Conservation (phyloP, 1,140 invertebrate species). For the Zaprionus davidi region DNA sequence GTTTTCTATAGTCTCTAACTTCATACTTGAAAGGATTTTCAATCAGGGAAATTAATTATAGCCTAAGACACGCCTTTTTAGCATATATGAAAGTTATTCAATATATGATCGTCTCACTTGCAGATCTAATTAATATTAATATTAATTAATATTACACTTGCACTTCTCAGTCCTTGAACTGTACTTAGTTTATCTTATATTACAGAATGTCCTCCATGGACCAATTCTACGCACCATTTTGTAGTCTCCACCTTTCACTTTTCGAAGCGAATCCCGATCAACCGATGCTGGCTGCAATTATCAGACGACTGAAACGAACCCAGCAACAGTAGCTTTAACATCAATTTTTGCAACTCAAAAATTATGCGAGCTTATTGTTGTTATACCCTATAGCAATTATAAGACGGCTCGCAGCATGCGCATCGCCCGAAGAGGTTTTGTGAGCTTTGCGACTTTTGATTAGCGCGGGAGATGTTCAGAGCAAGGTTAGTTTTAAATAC, state of each 20-base stretch:
- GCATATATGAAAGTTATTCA: no score
- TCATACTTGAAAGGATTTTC: background rate
- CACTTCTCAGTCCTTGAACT: background rate
- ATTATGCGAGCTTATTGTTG: conserved; percentile 6
- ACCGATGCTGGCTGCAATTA: conserved; percentile 2
- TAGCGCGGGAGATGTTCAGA: background rate
- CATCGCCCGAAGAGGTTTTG: background rate
- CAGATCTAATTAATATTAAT: no score
- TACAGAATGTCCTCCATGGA: background rate
- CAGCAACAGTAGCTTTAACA: conserved; percentile 11
- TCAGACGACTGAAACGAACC: conserved; percentile 7
- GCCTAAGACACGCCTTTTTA: no score
- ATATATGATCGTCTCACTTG: no score
- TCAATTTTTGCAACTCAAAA: background rate
- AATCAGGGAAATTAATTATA: background rate
- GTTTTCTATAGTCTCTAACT: background rate
- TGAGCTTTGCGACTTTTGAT: background rate
- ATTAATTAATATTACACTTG: background rate
- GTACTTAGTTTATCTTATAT: background rate
- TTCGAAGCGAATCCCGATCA: background rate
- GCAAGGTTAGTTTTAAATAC: background rate
- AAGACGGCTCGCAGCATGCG: background rate
- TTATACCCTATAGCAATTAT: conserved; percentile 2
- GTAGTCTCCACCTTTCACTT: background rate
- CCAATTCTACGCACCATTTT: background rate